A percentile compares a stretch with the other conserved stretches of the same genome.
Evolutionary conservation across 2,797 vertebrate species (phyloP).

Genomic region (Perdix hodgsoniae): DNA sequence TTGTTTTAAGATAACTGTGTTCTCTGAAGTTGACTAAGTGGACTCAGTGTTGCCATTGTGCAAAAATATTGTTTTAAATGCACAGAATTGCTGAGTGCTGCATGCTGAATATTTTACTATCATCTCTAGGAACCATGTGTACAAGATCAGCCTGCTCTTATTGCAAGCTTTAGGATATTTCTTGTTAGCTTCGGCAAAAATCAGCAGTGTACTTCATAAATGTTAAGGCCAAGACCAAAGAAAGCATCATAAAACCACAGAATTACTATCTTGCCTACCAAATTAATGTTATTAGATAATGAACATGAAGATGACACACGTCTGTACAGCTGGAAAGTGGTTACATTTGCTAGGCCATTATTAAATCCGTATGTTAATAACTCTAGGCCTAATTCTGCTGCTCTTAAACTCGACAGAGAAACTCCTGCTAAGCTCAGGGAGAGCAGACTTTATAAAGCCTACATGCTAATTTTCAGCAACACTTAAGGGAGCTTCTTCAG

Average conservation of each 20-base stretch:
- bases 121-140: neutral
- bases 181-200: conserved; percentile 63
- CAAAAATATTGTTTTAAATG: conserved; percentile 26
- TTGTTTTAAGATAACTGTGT: neutral
- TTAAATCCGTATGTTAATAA: conserved; percentile 48
- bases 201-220: conserved; percentile 40
- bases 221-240: conserved; percentile 29
- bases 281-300: conserved; percentile 52
- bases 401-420: neutral
- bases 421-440: neutral
- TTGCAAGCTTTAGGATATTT: conserved; percentile 28
- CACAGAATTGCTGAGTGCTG: conserved; percentile 21
- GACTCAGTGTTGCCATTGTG: neutral
- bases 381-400: neutral
- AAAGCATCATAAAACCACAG: conserved; percentile 1
- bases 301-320: conserved; percentile 7
- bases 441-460: conserved; percentile 19
- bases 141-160: conserved; percentile 18
- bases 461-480: conserved; percentile 9
- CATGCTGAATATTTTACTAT: conserved; percentile 37
- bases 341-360: neutral
- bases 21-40: conserved; percentile 20
- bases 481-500: conserved; percentile 2
- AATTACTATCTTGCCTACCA: conserved; percentile 38
- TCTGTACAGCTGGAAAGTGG: neutral